These are phyloP conservation scores for Anastrepha ludens DNA, from an alignment of 1,140 invertebrate species.

Conservation along the genomic window DNA sequence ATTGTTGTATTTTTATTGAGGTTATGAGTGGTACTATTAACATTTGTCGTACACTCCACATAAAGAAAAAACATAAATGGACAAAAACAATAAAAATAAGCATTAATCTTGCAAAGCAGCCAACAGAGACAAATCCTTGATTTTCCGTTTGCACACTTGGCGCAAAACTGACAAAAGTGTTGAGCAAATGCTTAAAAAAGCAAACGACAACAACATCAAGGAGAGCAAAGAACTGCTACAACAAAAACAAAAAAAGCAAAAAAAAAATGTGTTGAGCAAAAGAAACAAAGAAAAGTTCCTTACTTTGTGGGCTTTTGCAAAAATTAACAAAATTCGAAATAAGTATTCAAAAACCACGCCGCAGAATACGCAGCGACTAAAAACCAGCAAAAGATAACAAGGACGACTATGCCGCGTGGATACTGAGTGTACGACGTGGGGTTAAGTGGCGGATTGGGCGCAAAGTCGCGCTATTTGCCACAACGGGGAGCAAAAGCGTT, in stretches of 20 bases:
- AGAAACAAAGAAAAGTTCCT: slow-evolving; percentile 19
- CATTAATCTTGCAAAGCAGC: background rate
- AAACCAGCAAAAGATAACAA: background rate
- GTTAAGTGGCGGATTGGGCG: slow-evolving; percentile 9
- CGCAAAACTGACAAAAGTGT: background rate
- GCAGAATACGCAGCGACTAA: background rate
- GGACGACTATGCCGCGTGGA: background rate
- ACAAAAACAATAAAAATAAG: background rate
- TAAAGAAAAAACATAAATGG: too few species aligned
- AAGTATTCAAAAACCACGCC: background rate
- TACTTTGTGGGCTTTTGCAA: slow-evolving; percentile 2
- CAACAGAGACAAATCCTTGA: background rate
- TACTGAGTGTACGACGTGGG: background rate
- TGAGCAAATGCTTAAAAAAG: background rate
- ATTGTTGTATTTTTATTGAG: too few species aligned
- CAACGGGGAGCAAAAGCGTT: background rate
- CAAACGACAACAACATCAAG: background rate
- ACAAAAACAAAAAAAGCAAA: background rate
- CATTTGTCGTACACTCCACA: too few species aligned
- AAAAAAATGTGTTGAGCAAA: background rate
- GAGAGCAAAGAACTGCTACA: background rate
- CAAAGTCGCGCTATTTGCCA: background rate
- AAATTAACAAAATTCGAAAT: slow-evolving; percentile 44
- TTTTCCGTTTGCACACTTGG: background rate
- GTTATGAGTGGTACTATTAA: too few species aligned